phyloP scores from a whole-genome alignment of 2,888 invertebrate genomes.

The Ashinkailepas kermadecensis region DNA sequence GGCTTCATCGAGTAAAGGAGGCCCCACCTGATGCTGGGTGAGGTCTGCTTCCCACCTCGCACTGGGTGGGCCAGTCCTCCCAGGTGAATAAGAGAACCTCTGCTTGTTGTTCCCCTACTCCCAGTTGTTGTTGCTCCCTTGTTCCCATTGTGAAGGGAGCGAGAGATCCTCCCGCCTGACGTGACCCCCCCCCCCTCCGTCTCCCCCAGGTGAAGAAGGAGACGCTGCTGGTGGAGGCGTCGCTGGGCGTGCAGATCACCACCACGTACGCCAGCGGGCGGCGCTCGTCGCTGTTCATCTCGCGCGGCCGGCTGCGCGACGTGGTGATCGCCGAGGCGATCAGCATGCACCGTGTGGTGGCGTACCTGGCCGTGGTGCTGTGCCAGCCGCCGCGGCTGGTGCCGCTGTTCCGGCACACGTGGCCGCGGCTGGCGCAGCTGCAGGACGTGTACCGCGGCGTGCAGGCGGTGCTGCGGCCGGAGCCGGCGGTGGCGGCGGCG shows the following conservation, averaged over 20 bases:
- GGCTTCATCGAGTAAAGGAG: no score
- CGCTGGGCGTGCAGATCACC: constrained; percentile 31
- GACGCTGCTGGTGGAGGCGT: constrained; percentile 31
- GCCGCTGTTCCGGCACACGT: constrained; percentile 28
- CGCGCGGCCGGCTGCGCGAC: constrained; percentile 30
- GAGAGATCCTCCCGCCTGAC: no score
- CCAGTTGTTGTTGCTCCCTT: no score
- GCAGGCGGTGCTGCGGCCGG: constrained; percentile 28
- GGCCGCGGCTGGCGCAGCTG: constrained; percentile 31
- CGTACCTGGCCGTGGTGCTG: constrained; percentile 31
- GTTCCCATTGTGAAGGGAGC: no score
- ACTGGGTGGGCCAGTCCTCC: no score
- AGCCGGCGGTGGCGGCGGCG: not conserved
- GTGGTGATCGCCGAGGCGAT: constrained; percentile 33
- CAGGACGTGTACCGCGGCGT: constrained; percentile 28
- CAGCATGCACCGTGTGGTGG: constrained; percentile 32
- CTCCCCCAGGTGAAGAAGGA: constrained; percentile 21
- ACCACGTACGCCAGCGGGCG: constrained; percentile 29
- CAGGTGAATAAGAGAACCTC: no score
- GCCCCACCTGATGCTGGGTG: no score
- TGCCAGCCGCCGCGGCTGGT: constrained; percentile 20
- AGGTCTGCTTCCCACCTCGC: no score
- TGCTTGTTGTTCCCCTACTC: no score
- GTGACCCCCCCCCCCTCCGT: no score
- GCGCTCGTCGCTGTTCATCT: constrained; percentile 29